Percentiles rank a stretch among this genome's conserved stretches.
Evolutionary conservation across 2,888 invertebrate genomes (phyloP).

Genomic region (Lithophane socia): DNA sequence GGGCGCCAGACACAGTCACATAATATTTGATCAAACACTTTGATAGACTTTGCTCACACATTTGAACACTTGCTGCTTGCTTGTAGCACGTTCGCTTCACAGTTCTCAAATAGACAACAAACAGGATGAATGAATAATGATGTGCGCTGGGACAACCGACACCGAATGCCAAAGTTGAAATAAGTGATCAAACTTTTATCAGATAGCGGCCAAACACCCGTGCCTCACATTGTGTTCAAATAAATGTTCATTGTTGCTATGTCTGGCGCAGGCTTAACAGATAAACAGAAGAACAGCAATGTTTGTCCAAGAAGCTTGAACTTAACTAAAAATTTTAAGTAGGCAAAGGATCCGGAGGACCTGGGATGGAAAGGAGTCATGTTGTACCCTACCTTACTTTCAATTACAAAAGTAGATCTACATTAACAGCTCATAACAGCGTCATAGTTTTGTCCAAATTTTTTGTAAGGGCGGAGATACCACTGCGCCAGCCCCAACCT

Average conservation of each 20-base stretch:
- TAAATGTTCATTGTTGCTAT: no score
- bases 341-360: not conserved
- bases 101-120: not conserved
- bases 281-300: no score
- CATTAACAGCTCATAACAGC: slow-evolving; percentile 7
- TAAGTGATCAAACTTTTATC: no score
- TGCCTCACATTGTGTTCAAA: no score
- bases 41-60: not conserved
- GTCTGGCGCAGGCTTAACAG: no score
- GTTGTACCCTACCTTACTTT: not conserved
- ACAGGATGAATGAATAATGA: not conserved
- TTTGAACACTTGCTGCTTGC: no score
- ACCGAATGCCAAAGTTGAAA: no score
- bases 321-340: not conserved
- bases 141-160: no score
- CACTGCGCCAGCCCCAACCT: slow-evolving; percentile 53
- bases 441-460: slow-evolving; percentile 28
- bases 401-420: slow-evolving; percentile 10
- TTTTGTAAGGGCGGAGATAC: slow-evolving; percentile 26
- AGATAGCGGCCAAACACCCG: no score
- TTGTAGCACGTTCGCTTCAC: no score
- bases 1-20: not conserved
- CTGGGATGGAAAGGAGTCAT: not conserved
- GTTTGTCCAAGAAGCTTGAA: no score
- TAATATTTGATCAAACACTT: not conserved